Conservation (phyloP, 2,797 vertebrate genomes). For the Myotis planiceps region DNA sequence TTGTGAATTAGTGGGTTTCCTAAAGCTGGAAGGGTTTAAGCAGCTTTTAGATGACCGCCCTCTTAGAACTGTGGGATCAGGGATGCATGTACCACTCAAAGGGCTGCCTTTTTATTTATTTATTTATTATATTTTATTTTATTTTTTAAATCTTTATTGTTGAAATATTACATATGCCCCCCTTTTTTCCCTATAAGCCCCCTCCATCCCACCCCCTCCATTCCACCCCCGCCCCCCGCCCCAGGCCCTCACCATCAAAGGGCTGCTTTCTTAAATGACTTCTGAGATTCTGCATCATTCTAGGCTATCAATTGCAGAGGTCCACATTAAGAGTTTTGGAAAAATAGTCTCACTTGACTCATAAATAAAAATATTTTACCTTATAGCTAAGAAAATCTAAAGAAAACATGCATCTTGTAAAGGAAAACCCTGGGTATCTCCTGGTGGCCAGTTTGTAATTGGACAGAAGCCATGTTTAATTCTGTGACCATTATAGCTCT, state of each 20-base stretch:
- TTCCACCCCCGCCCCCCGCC: no score
- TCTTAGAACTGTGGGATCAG: background rate
- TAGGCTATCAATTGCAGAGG: background rate
- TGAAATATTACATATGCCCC: no score
- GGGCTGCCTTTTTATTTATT: background rate
- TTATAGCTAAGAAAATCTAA: constrained; percentile 19
- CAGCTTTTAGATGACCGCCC: background rate
- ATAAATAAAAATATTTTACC: constrained; percentile 50
- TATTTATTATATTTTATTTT: background rate
- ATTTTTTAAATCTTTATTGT: no score
- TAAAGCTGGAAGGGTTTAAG: background rate
- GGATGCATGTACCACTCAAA: rapidly evolving
- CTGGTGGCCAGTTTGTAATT: background rate
- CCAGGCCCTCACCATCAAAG: background rate
- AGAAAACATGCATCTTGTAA: background rate
- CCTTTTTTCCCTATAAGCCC: no score
- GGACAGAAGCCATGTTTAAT: constrained; percentile 38
- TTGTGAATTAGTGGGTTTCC: background rate
- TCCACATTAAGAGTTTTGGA: background rate
- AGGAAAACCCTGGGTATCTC: background rate
- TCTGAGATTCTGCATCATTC: background rate
- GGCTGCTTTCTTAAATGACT: background rate
- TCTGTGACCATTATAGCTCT: constrained; percentile 15
- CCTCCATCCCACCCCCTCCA: no score
- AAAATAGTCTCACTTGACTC: constrained; percentile 8